phyloP scores from a whole-genome alignment of 2,888 invertebrate species.

The Platynereis dumerilii region DNA sequence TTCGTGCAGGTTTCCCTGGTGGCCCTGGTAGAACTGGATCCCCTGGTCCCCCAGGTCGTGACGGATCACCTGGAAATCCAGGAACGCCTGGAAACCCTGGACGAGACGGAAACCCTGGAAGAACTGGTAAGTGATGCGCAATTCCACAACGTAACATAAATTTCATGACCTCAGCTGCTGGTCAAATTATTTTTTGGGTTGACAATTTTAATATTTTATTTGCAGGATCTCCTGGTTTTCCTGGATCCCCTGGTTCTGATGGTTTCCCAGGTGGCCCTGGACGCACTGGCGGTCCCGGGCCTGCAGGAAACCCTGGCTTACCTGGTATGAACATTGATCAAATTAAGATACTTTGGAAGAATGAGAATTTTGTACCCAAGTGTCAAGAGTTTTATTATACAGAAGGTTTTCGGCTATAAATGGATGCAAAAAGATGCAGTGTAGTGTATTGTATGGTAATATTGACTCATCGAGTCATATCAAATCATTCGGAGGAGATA shows the following conservation, averaged over 20 bases:
- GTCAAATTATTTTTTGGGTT: too few species aligned
- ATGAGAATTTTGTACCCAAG: too few species aligned
- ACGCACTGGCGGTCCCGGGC: not conserved
- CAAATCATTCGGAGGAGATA: not conserved
- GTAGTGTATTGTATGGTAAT: too few species aligned
- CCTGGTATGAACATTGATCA: too few species aligned
- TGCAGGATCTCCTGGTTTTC: slow-evolving; percentile 10
- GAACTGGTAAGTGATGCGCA: slow-evolving; percentile 7
- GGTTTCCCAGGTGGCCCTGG: slow-evolving; percentile 17
- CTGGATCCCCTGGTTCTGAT: not conserved
- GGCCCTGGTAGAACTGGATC: slow-evolving; percentile 9
- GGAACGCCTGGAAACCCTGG: slow-evolving; percentile 10
- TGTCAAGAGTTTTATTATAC: too few species aligned
- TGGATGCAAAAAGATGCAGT: too few species aligned
- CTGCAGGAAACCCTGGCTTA: not conserved
- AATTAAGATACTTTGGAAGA: not conserved
- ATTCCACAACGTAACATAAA: too few species aligned
- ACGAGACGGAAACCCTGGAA: not conserved
- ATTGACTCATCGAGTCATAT: too few species aligned
- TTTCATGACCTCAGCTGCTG: too few species aligned
- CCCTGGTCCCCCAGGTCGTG: slow-evolving; percentile 7
- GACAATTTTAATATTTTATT: too few species aligned
- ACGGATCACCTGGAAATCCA: slow-evolving; percentile 2
- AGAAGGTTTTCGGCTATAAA: too few species aligned
- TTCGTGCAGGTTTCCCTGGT: slow-evolving; percentile 10